These are phyloP conservation scores for Thereuonema tuberculata DNA, from an alignment of 1,140 invertebrate species.

Conservation along the genomic window DNA sequence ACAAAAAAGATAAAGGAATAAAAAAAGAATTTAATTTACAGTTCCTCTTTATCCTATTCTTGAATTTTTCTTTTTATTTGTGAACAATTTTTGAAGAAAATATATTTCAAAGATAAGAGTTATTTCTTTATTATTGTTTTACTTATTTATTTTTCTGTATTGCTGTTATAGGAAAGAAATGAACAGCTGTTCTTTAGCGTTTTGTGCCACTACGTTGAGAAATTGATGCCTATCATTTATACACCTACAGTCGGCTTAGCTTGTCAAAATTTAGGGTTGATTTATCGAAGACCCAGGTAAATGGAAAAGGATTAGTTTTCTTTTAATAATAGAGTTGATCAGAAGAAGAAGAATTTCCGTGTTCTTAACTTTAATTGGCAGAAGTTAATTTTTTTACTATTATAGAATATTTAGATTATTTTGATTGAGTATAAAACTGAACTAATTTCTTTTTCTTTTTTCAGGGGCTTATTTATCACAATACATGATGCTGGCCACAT, in stretches of 20 bases:
- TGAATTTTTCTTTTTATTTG: neutral
- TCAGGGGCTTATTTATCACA: conserved; percentile 77
- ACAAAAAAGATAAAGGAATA: too few relatives aligned
- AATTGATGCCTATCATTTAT: conserved; percentile 95
- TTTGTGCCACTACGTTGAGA: conserved; percentile 80
- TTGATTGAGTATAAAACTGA: too few relatives aligned
- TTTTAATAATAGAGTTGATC: neutral
- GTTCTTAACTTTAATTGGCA: too few relatives aligned
- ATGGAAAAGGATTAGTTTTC: neutral
- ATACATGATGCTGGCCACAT: conserved; percentile 92
- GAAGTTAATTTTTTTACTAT: too few relatives aligned
- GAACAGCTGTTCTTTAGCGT: conserved; percentile 91
- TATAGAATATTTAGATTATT: too few relatives aligned
- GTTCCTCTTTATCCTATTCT: neutral
- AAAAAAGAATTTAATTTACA: too few relatives aligned
- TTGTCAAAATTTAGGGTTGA: conserved; percentile 91
- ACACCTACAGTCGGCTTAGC: conserved; percentile 94
- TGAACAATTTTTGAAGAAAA: neutral
- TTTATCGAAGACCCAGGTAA: conserved; percentile 76
- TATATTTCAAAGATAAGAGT: too few relatives aligned
- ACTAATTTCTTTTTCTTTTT: conserved; percentile 13
- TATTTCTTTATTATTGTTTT: too few relatives aligned
- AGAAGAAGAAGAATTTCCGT: neutral
- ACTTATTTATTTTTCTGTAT: neutral
- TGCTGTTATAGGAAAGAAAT: conserved; percentile 64